Evolutionary conservation across 2,113 vertebrate genomes (phyloP), one percentile per base, ranked within the genome.

Genomic region (Leptocoma aspasia): DNA sequence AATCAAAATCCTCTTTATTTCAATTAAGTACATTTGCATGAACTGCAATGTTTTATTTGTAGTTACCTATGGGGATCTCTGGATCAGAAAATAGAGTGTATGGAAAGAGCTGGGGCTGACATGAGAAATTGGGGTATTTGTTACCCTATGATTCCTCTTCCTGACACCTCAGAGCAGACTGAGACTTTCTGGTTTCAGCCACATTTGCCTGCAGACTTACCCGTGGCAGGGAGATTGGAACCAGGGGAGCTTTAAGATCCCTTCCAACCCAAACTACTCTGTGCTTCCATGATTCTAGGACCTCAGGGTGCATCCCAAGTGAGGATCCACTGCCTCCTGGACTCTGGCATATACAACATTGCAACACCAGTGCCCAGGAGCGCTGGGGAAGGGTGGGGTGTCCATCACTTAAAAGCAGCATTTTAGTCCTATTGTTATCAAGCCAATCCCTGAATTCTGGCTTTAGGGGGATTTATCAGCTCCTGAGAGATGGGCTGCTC

Each of bases 261-360:
- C 27, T 77, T 77, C 35, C 49, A 69, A 37, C 26, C 63, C 35
- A 49, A 42, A 49, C 26, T 13, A 2, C 27, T 13, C 18, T 3
- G 3, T 33, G 31, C 7, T 54, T 16, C 63, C 47, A 37, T 1
- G 3, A 83, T 49, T 49, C 26, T 2, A 37, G 49, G 63, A 37
- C 21, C 27, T 66, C 63, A 13, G 13, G 53, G 27, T 21, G 10
- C 30, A 41, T 35, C 27, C 52, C 19, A 12, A 1, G 0, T 0
- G 6, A 24, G 47, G 31, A 54, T 24, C 44, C 35, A 2, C 35
- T 65, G 42, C 47, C 81, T 61, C 60, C 37, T 8, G 16, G 50
- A 10, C 9, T 7, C 65, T 3, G 21, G 26, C 9, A 8, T 2
- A 17, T 1, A 24, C 0, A 9, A 16, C 20, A 42, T 42, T n/a